Base-by-base conservation (phyloP, 2,797 vertebrate species). In the Nothura maculosa region DNA sequence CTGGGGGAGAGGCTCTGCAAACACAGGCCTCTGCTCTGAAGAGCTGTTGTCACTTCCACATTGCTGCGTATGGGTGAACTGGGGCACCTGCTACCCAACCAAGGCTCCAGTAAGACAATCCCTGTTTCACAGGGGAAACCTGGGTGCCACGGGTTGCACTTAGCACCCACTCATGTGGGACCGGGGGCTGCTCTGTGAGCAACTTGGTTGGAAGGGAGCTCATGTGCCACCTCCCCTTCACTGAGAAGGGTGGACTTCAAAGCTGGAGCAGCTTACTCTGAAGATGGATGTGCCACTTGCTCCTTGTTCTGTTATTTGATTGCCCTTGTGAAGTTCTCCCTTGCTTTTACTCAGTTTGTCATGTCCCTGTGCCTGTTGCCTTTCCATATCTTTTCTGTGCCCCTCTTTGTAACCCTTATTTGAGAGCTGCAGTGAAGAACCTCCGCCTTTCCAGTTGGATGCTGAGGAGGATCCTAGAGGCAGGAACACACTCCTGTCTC, bases 21-120 rank as follows among this genome's bases (percentile, higher is more conserved):
- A 42, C 34, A 22, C 4, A 75, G 22, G 78, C 42, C 76, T 17
- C 1, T 61, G 20, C 9, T 68, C 78, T 90, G 68, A 86, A 85
- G 40, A 70, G 87, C 93, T 69, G 87, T 86, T 60, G 87, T 92
- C 87, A 70, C 22, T 88, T 91, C 85, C 88, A 77, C 68, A 16
- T 32, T 42, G 36, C 62, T 48, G 43, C 57, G 27, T 38, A 52
- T 5, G 61, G 43, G 61, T 75, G 79, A 19, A 69, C 78, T 1
- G 12, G 34, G 72, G 28, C 12, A 8, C 32, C 79, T 92, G 66
- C 73, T 78, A 64, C 57, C 62, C 64, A 80, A 9, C 84, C 84
- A 43, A 70, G 77, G 64, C 57, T 88, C 0, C 0, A 45, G 8
- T 57, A 84, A 86, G 85, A 83, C 84, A 55, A 72, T 88, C 13